phyloP scores from a whole-genome alignment of 35 echinoderm and acorn worm species.

The Amphiura filiformis region DNA sequence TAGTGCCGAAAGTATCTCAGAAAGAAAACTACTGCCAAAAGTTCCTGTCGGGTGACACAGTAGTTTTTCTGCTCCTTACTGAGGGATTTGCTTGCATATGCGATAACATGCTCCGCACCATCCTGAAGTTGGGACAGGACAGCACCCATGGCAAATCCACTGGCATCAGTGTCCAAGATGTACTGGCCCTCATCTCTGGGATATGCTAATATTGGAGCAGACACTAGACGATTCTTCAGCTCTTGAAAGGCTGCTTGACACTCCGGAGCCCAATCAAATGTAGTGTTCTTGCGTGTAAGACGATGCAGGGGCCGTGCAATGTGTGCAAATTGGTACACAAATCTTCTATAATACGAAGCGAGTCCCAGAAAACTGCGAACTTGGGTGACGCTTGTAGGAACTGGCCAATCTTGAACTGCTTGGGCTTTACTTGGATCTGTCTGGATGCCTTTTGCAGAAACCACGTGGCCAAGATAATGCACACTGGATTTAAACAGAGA shows the following conservation, averaged over 20 bases:
- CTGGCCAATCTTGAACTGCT: constrained; percentile 29
- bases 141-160: constrained; percentile 21
- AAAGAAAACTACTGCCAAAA: constrained; percentile 24
- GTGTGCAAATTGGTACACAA: constrained; percentile 22
- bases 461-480: constrained; percentile 34
- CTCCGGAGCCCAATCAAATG: constrained; percentile 41
- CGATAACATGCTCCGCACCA: constrained; percentile 47
- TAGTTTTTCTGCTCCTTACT: constrained; percentile 24
- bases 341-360: constrained; percentile 50
- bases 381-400: constrained; percentile 9
- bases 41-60: constrained; percentile 34
- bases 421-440: constrained; percentile 20
- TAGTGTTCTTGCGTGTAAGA: constrained; percentile 20
- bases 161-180: constrained; percentile 57
- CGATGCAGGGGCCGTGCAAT: constrained; percentile 42
- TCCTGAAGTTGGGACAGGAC: constrained; percentile 60
- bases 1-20: constrained; percentile 51
- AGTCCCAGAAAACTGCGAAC: constrained; percentile 46
- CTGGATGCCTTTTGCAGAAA: constrained; percentile 14
- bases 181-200: not conserved
- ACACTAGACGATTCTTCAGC: constrained; percentile 9
- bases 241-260: constrained; percentile 33
- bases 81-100: constrained; percentile 32
- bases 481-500: constrained; percentile 18
- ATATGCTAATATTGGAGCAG: constrained; percentile 44